Evolutionary conservation across 2,797 vertebrate genomes (phyloP).

Genomic region (Jordanella pulchra): DNA sequence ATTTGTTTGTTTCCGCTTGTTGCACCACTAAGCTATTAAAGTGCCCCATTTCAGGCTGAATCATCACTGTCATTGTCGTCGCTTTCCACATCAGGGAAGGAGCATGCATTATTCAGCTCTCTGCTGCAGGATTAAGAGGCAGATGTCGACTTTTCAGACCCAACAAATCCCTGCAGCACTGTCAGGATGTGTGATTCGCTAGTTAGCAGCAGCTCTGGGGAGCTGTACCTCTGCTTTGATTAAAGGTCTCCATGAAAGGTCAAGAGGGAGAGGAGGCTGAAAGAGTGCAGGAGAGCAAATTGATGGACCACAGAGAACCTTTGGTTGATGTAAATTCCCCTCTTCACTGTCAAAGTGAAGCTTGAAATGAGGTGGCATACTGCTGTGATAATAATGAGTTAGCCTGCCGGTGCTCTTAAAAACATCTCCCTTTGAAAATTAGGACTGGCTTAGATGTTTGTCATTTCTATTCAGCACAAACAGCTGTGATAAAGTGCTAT

Average conservation of each 20-base stretch:
- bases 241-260: slow-evolving; percentile 66
- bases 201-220: slow-evolving; percentile 48
- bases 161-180: slow-evolving; percentile 37
- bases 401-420: background rate
- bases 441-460: background rate
- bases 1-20: slow-evolving; percentile 4
- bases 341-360: slow-evolving; percentile 22
- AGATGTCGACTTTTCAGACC: slow-evolving; percentile 32
- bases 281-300: slow-evolving; percentile 23
- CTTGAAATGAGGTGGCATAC: slow-evolving; percentile 4
- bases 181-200: slow-evolving; percentile 42
- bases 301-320: slow-evolving; percentile 47
- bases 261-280: slow-evolving; percentile 42
- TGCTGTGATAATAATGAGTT: slow-evolving; percentile 25
- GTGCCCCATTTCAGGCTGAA: slow-evolving; percentile 18
- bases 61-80: slow-evolving; percentile 22
- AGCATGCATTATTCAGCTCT: slow-evolving; percentile 51
- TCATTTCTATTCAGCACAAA: slow-evolving; percentile 8
- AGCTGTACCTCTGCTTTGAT: slow-evolving; percentile 54
- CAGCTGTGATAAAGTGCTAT: background rate
- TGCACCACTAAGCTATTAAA: background rate
- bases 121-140: slow-evolving; percentile 45
- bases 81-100: slow-evolving; percentile 14
- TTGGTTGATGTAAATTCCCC: slow-evolving; percentile 35
- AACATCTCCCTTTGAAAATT: background rate